phyloP scores from a whole-genome alignment of 2,888 invertebrate species.

The Pomacea canaliculata region DNA sequence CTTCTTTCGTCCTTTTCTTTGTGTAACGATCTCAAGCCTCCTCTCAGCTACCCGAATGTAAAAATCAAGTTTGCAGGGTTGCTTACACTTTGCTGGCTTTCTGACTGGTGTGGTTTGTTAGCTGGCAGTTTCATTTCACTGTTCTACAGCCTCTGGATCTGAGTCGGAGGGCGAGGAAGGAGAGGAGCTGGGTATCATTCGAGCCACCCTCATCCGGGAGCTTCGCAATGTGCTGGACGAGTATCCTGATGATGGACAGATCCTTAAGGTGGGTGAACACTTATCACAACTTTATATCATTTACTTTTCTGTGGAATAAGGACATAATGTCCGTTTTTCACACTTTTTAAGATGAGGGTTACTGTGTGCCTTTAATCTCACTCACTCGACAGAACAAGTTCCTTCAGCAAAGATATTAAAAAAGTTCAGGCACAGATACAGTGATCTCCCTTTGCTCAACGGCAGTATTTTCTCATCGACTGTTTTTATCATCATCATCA shows the following conservation, averaged over 20 bases:
- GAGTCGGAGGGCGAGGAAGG: slow-evolving; percentile 23
- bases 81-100: background rate
- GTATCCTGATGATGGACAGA: slow-evolving; percentile 65
- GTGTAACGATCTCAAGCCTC: too few relatives aligned
- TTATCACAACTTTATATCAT: too few relatives aligned
- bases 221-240: slow-evolving; percentile 56
- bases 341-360: too few relatives aligned
- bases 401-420: too few relatives aligned
- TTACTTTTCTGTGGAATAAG: too few relatives aligned
- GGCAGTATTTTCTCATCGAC: background rate
- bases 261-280: slow-evolving; percentile 61
- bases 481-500: too few relatives aligned
- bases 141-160: background rate
- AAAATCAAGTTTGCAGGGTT: too few relatives aligned
- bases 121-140: background rate
- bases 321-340: too few relatives aligned
- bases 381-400: too few relatives aligned
- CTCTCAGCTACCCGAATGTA: too few relatives aligned
- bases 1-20: too few relatives aligned
- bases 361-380: too few relatives aligned
- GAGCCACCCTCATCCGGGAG: slow-evolving; percentile 57
- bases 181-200: slow-evolving; percentile 34
- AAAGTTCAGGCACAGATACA: background rate
- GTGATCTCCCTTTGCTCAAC: background rate
- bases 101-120: background rate